These are phyloP conservation scores for Hippopotamyrus pictus DNA, from an alignment of 2,797 vertebrate species.

Conservation along the genomic window DNA sequence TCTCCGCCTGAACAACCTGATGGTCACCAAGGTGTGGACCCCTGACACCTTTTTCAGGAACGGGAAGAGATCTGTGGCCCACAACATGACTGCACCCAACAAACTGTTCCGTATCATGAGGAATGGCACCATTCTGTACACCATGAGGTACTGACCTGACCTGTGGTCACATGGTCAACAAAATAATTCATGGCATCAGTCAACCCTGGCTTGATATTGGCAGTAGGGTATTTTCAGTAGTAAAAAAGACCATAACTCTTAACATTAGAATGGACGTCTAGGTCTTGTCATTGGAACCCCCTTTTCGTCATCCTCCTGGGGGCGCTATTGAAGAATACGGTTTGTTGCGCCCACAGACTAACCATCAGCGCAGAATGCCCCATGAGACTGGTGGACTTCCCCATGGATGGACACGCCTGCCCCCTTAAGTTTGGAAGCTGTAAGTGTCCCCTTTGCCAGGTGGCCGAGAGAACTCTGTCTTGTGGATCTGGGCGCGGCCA, in stretches of 20 bases:
- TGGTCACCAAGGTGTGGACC: conserved; percentile 98
- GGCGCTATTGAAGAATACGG: not conserved
- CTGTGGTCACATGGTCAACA: not conserved
- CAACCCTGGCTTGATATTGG: not conserved
- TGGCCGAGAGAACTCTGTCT: not conserved
- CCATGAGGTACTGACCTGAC: conserved; percentile 77
- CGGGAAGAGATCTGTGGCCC: conserved; percentile 91
- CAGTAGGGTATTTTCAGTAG: not conserved
- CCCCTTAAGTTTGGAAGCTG: conserved; percentile 98
- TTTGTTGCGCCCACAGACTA: conserved; percentile 62
- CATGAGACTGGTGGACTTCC: conserved; percentile 96
- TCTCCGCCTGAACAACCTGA: conserved; percentile 91
- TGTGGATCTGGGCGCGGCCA: not conserved
- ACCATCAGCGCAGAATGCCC: conserved; percentile 95
- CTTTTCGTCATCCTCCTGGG: not conserved
- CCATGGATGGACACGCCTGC: conserved; percentile 96
- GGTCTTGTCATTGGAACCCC: not conserved
- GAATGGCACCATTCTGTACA: conserved; percentile 96
- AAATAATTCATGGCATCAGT: not conserved
- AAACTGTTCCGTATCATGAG: conserved; percentile 98
- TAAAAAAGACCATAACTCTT: not conserved
- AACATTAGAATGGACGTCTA: not conserved
- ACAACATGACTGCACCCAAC: conserved; percentile 98
- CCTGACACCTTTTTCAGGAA: conserved; percentile 98
- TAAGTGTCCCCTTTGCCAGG: conserved; percentile 60